These are phyloP conservation scores for Avahi laniger DNA, from an alignment of 2,797 vertebrate species.

Conservation along the genomic window DNA sequence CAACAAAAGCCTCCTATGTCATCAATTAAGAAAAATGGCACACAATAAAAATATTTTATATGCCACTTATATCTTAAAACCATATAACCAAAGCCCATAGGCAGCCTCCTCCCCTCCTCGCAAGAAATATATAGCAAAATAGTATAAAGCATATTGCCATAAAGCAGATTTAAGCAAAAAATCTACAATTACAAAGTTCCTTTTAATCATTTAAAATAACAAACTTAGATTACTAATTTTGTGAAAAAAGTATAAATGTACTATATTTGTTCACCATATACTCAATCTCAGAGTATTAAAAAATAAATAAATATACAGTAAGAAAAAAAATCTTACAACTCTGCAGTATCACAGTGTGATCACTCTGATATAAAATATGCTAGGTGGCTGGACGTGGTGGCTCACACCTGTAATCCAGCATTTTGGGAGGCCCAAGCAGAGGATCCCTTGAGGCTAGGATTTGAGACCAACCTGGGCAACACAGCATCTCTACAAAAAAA, in stretches of 20 bases:
- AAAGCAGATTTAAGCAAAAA: conserved; percentile 20
- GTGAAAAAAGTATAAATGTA: not conserved
- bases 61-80: not conserved
- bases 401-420: no score
- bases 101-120: not conserved
- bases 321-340: not conserved
- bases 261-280: not conserved
- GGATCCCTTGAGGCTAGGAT: no score
- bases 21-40: conserved; percentile 32
- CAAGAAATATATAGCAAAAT: conserved; percentile 9
- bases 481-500: no score
- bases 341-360: not conserved
- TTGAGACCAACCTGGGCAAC: no score
- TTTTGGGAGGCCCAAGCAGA: no score
- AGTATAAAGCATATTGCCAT: not conserved
- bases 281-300: not conserved
- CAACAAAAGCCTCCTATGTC: not conserved
- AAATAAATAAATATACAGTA: not conserved
- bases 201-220: conserved; percentile 32
- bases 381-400: not conserved
- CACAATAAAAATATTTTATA: not conserved
- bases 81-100: conserved; percentile 11
- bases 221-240: conserved; percentile 19
- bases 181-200: not conserved
- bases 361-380: not conserved